These are phyloP conservation scores for Ecliptopera silaceata DNA, from an alignment of 2,888 invertebrate species.

Conservation along the genomic window DNA sequence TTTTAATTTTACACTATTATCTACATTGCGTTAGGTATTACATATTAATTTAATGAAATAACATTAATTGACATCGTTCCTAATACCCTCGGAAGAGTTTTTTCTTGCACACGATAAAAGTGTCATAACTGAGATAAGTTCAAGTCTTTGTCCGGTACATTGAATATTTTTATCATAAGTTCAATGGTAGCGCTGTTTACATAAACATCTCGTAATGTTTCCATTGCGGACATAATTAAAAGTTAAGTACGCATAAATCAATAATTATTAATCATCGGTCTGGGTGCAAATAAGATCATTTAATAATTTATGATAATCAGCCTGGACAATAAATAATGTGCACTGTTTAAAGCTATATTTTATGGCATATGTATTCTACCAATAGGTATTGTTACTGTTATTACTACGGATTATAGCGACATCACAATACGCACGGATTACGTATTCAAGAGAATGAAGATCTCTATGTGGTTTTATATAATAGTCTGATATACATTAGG, in stretches of 20 bases:
- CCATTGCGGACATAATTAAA: constrained; percentile 53
- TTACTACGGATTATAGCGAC: constrained; percentile 16
- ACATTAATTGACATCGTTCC: neutral
- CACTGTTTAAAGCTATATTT: constrained; percentile 34
- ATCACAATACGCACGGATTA: constrained; percentile 11
- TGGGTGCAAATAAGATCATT: constrained; percentile 48
- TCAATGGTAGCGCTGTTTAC: constrained; percentile 34
- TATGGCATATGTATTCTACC: constrained; percentile 29
- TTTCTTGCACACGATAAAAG: constrained; percentile 42
- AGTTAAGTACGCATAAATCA: constrained; percentile 57
- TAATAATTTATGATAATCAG: constrained; percentile 43
- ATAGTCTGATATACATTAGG: no score
- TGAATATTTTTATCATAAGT: constrained; percentile 42
- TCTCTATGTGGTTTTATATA: no score
- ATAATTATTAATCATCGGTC: constrained; percentile 43
- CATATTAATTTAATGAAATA: neutral
- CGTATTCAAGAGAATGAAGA: neutral
- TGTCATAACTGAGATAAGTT: constrained; percentile 45
- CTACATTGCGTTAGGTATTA: no score
- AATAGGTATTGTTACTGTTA: constrained; percentile 4
- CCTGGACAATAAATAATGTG: constrained; percentile 40
- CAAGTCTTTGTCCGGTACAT: constrained; percentile 45
- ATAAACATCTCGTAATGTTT: constrained; percentile 44
- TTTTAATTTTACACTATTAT: no score
- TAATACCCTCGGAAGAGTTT: constrained; percentile 19